Base-by-base conservation (phyloP, 2,797 vertebrate species). In the Sebastes wilsoni region DNA sequence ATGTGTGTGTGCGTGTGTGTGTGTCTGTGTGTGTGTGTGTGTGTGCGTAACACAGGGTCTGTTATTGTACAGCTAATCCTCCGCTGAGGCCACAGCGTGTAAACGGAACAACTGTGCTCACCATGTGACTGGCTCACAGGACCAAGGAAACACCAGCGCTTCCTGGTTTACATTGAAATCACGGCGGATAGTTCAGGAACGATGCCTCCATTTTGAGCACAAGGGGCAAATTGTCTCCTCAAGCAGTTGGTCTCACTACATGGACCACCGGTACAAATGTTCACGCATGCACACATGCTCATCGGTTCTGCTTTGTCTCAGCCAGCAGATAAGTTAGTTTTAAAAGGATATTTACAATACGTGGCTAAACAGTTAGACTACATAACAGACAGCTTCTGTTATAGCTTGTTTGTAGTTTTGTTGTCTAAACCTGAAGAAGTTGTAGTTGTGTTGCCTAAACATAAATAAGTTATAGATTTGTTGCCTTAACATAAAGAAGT, bases 21-120 rank as follows among this genome's bases (percentile, higher is more conserved):
- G 72, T 79, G 61, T 75, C 34, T 77, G 46, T 70, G 72, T 81
- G 62, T 75, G 46, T 46, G 18, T 38, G 70, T 36, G 72, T 22
- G 67, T 72, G 71, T 25, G 75, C 28, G 75, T 72, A 77, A 78
- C 86, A 87, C 74, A 85, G 85, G 34, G 61, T 83, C 72, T 88
- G 82, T 79, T 91, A 87, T 88, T 89, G 82, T 85, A 75, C 80
- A 66, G 82, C 77, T 90, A 92, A 93, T 92, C 90, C 89, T 76
- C 77, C 12, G 54, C 81, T 58, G 82, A 77, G 79, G 88, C 83
- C 84, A 27, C 67, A 56, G 79, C 30, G 66, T 75, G 69, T 83
- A 85, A 86, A 88, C 22, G 62, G 81, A 89, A 89, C 87, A 89
- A 92, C 88, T 85, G 87, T 25, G 76, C 68, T 82, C 72, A 14